Evolutionary conservation across 2,797 vertebrate genomes (phyloP).

Genomic region (Paratrypauchen microcephalus): DNA sequence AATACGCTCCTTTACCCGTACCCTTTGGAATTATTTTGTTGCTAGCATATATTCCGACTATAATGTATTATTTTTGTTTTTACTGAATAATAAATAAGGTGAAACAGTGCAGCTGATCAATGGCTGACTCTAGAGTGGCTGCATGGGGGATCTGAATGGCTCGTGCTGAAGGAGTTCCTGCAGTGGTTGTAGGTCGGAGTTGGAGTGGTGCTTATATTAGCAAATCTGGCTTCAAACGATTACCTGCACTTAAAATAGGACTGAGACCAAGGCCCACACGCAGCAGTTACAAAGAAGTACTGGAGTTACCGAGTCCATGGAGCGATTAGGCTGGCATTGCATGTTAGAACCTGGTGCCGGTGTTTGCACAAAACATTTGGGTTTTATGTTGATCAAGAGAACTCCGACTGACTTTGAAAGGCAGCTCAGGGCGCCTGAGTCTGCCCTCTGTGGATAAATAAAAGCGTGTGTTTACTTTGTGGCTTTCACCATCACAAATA

Average conservation of each 20-base stretch:
- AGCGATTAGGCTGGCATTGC: neutral
- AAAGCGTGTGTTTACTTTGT: slow-evolving; percentile 4
- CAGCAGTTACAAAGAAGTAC: neutral
- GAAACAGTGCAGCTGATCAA: slow-evolving; percentile 9
- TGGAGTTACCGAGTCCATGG: neutral
- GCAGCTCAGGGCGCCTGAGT: neutral
- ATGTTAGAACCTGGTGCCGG: neutral
- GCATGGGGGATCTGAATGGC: slow-evolving; percentile 12
- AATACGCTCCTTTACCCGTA: too few relatives aligned
- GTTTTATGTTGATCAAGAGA: neutral
- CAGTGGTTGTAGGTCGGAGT: slow-evolving; percentile 17
- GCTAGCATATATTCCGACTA: too few relatives aligned
- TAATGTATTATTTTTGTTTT: neutral
- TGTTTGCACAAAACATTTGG: neutral
- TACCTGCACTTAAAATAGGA: slow-evolving; percentile 53
- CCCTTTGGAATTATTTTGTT: too few relatives aligned
- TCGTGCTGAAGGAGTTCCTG: neutral
- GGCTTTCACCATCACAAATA: neutral
- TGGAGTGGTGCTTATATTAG: slow-evolving; percentile 36
- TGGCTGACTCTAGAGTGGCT: slow-evolving; percentile 1
- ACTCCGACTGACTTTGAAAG: neutral
- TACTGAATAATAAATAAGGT: neutral
- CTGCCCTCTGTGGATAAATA: slow-evolving; percentile 15
- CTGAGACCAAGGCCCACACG: slow-evolving; percentile 5
- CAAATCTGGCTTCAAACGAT: slow-evolving; percentile 62